Conservation (phyloP, 2,888 invertebrate genomes). For the Drosophila pegasa region DNA sequence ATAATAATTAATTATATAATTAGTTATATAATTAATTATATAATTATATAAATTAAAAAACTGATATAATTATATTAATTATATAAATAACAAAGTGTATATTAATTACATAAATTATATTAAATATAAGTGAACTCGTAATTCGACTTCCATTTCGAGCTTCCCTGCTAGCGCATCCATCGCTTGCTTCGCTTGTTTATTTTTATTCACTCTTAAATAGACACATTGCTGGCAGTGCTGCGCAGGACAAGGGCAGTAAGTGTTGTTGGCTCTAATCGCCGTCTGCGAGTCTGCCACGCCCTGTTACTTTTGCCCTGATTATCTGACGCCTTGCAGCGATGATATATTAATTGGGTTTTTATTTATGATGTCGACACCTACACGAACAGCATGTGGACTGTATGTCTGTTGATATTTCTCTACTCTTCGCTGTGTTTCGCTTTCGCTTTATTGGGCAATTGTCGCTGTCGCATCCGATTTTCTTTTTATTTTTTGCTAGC, state of each 20-base stretch:
- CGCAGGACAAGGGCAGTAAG: not conserved
- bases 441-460: slow-evolving; percentile 37
- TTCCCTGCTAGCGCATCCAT: not conserved
- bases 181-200: slow-evolving; percentile 3
- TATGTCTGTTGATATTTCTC: not conserved
- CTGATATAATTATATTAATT: too few relatives aligned
- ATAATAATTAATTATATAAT: too few relatives aligned
- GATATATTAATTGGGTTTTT: slow-evolving; percentile 79
- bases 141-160: not conserved
- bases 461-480: slow-evolving; percentile 14
- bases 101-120: too few relatives aligned
- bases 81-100: too few relatives aligned
- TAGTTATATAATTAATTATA: too few relatives aligned
- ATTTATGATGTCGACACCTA: slow-evolving; percentile 62
- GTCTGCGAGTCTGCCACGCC: slow-evolving; percentile 1
- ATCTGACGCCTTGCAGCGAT: slow-evolving; percentile 51
- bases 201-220: slow-evolving; percentile 45
- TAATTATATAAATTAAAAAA: too few relatives aligned
- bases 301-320: slow-evolving; percentile 27
- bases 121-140: slow-evolving; percentile 11
- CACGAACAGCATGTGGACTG: slow-evolving; percentile 9
- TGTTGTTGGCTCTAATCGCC: not conserved
- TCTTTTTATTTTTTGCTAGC: slow-evolving; percentile 12
- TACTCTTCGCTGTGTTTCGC: not conserved
- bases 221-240: slow-evolving; percentile 28